phyloP scores from a whole-genome alignment of 1,140 invertebrate species.

The Telenomus remus region DNA sequence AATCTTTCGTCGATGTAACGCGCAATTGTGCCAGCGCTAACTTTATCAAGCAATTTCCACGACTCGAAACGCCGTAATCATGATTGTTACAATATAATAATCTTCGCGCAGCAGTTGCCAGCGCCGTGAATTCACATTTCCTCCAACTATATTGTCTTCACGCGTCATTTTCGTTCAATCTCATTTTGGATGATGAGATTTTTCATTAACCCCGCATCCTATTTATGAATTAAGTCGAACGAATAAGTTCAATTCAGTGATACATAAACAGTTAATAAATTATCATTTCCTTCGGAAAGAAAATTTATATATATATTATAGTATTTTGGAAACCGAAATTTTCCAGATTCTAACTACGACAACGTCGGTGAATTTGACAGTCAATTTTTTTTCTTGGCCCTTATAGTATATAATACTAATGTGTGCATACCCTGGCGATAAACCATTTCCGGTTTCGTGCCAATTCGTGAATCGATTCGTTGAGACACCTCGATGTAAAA shows the following conservation, averaged over 20 bases:
- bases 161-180: constrained; percentile 37
- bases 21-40: constrained; percentile 11
- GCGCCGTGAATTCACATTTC: constrained; percentile 29
- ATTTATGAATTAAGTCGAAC: too few relatives aligned
- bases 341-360: too few relatives aligned
- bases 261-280: too few relatives aligned
- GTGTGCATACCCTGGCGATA: constrained; percentile 18
- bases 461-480: constrained; percentile 60
- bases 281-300: too few relatives aligned
- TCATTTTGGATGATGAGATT: constrained; percentile 44
- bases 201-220: constrained; percentile 26
- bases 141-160: constrained; percentile 23
- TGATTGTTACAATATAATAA: constrained; percentile 43
- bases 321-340: too few relatives aligned
- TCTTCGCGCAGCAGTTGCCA: constrained; percentile 19
- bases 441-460: constrained; percentile 48
- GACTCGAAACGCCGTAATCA: constrained; percentile 38
- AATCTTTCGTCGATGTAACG: constrained; percentile 19
- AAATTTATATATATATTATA: too few relatives aligned
- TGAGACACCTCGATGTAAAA: constrained; percentile 44
- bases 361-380: constrained; percentile 6
- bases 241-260: too few relatives aligned
- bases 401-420: constrained; percentile 13
- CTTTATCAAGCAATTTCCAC: constrained; percentile 37
- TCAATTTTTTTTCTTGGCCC: constrained; percentile 39